Base-by-base conservation (phyloP, 1,140 invertebrate species). In the Pseudobourletiella spinata region DNA sequence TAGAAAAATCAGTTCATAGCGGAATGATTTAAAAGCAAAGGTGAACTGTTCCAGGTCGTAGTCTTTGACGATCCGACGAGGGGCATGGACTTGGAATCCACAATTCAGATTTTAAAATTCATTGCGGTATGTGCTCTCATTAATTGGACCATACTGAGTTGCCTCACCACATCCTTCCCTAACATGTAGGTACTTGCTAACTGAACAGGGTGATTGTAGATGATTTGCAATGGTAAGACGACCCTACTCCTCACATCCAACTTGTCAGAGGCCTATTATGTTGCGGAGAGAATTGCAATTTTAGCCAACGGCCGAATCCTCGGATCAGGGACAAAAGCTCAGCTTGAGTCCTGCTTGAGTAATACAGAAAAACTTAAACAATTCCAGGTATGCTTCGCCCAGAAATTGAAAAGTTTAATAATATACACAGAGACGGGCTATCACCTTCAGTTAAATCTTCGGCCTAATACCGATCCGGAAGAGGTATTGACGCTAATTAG, bases 261-360 rank as follows among this genome's bases (percentile, higher is more conserved):
- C 54, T 32, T 64, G 8, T 43, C 26, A 6, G 63, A 64, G 51
- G 63, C 63, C 0, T 60, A 64, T 35, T 51, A 54, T 46, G 25
- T 64, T 11, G 63, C 44, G 2, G 57, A 64, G n/a, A 55, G 42
- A 50, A 55, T 64, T 18, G 57, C 48, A 4, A 44, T 64, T 30
- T 42, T 64, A 42, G 35, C 63, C 20, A 59, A 55, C 11, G 63
- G 63, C 42, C 16, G 42, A 26, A 24, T 64, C 15, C 18, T 59
- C 25, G 63, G 50, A 16, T 26, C 29, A 25, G 57, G 63, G 1
- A 28, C 57, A 4, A 16, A n/a, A 26, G 29, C 32, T 1, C 18
- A 55, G 8, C 28, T 64, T 1, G 57, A 64, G 32, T 46, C 39
- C 20, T 8, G 57, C 25, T 60, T 64, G 52, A 46, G 57, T 64